A percentile compares a stretch with the other conserved stretches of the same genome.
Conservation (phyloP, 2,888 invertebrate species). For the Dorcus parallelipipedus region DNA sequence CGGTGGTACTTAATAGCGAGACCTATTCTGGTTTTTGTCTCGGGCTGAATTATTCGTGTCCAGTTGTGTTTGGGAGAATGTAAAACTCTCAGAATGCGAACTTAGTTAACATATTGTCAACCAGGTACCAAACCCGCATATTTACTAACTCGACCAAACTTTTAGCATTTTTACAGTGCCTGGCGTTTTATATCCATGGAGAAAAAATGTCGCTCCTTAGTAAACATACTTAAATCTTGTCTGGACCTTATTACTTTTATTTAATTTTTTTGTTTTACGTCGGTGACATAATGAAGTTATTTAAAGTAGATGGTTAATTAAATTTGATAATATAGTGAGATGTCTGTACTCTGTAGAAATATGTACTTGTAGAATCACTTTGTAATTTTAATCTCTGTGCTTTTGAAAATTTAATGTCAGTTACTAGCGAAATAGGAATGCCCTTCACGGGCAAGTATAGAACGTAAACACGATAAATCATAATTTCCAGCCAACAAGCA, state of each 20-base stretch:
- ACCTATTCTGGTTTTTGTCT: conserved; percentile 46
- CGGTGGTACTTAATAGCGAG: conserved; percentile 46
- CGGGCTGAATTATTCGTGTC: conserved; percentile 47
- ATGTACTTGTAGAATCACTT: no score
- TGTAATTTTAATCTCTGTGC: neutral
- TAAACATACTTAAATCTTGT: conserved; percentile 25
- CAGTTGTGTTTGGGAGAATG: conserved; percentile 45
- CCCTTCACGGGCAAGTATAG: neutral
- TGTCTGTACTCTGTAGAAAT: no score
- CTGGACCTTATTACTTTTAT: conserved; percentile 11
- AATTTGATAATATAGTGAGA: no score
- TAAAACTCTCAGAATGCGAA: conserved; percentile 42
- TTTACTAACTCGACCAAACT: conserved; percentile 39
- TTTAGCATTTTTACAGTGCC: conserved; percentile 21
- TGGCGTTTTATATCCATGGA: conserved; percentile 5
- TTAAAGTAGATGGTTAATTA: no score
- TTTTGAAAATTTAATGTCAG: no score
- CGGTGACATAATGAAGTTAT: conserved; percentile 1
- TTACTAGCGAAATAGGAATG: neutral
- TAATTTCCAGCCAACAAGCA: neutral
- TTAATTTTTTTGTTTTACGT: conserved; percentile 7
- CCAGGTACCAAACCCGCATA: conserved; percentile 42
- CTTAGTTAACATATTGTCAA: conserved; percentile 48
- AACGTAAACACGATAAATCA: conserved; percentile 3
- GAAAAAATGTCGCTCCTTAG: conserved; percentile 6